Evolutionary conservation across 2,113 vertebrate genomes (phyloP), one percentile per base, ranked within the genome.

Genomic region (Zosterops pallidus): DNA sequence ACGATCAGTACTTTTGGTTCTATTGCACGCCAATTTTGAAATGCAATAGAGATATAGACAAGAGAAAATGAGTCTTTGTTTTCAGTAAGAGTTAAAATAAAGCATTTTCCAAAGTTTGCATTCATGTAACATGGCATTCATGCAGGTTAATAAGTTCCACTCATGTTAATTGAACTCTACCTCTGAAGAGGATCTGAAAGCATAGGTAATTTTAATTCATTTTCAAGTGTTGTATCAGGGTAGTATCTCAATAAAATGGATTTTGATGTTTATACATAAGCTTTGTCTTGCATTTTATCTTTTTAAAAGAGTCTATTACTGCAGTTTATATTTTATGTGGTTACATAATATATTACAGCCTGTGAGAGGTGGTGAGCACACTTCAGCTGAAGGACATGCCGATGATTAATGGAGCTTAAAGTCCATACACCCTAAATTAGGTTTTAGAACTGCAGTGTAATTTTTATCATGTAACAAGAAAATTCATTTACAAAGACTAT

Each of bases 391-490:
- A 96, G 95, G 92, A 70, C 94, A 82, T 33, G 16, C 13, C 13
- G n/a, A 67, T 96, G 89, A 97, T 95, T 96, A 96, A 95, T 93
- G 95, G 75, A 94, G 33, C 49, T 82, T 75, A 91, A 84, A 70
- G 82, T 84, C 90, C 37, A 60, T 64, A 71, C 39, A 88, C n/a
- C 22, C 41, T 85, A 95, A 96, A 97, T 97, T 93, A 93, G 12
- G 64, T 95, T 97, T 95, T 69, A 92, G 86, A 94, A 94, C 57
- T 83, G n/a, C 59, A 86, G 35, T 79, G 74, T 89, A 92, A 89
- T 96, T 97, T 97, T 97, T 92, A 96, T 93, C 83, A 83, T 62
- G 21, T 93, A 97, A 96, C 90, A 85, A 96, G 90, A 77, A 95
- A 94, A 96, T 96, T 94, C 47, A 91, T 94, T 97, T 97, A 93